Conservation (phyloP, 2,113 vertebrate genomes). For the Microtus pennsylvanicus region DNA sequence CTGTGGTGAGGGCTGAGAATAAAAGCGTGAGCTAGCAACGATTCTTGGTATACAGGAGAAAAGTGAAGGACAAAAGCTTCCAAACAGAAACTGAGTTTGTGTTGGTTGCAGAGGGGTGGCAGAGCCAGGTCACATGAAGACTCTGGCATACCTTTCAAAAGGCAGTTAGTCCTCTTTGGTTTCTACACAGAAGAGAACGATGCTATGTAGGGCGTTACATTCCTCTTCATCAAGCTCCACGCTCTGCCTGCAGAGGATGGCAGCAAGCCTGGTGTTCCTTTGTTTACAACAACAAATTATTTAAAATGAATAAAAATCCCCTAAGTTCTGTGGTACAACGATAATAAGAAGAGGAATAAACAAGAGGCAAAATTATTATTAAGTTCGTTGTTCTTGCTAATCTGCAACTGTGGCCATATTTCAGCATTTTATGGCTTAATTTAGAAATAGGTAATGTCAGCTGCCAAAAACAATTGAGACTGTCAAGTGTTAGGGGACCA, state of each 20-base stretch:
- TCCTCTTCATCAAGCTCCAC: constrained; percentile 49
- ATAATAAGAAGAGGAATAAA: constrained; percentile 41
- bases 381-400: constrained; percentile 9
- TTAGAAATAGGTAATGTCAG: constrained; percentile 56
- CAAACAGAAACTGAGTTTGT: not conserved
- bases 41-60: not conserved
- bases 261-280: constrained; percentile 55
- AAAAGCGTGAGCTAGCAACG: not conserved
- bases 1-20: not conserved
- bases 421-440: constrained; percentile 61
- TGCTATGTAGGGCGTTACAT: not conserved
- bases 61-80: not conserved
- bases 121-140: not conserved
- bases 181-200: not conserved
- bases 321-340: constrained; percentile 46
- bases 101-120: not conserved
- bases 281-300: constrained; percentile 68
- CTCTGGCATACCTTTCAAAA: not conserved
- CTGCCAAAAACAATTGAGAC: constrained; percentile 50
- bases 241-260: not conserved
- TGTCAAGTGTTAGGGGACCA: constrained; percentile 1
- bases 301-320: constrained; percentile 65
- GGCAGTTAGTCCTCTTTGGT: not conserved
- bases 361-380: constrained; percentile 60
- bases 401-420: not conserved